Evolutionary conservation across 2,113 vertebrate genomes (phyloP).

Genomic region (Natator depressus): DNA sequence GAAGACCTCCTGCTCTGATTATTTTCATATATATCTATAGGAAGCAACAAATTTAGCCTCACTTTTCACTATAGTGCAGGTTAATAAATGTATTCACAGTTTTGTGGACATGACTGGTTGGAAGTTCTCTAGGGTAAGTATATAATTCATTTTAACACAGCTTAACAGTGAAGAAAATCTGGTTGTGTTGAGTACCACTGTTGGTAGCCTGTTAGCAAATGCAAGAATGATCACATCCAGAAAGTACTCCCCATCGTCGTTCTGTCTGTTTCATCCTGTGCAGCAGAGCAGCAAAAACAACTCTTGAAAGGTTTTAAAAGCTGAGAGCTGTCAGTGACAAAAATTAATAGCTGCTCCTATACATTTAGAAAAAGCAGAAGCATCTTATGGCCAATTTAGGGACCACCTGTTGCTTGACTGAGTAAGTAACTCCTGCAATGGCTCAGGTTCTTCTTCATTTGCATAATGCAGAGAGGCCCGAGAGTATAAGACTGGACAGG

Average conservation of each 20-base stretch:
- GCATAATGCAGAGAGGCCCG: background rate
- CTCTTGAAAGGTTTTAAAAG: background rate
- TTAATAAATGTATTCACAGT: background rate
- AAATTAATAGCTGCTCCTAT: background rate
- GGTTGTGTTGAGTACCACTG: background rate
- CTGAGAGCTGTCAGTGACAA: background rate
- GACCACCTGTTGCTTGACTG: background rate
- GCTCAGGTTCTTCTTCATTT: background rate
- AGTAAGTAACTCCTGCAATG: background rate
- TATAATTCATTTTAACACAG: background rate
- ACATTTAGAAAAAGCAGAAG: background rate
- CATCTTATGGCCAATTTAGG: background rate
- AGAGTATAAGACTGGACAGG: background rate
- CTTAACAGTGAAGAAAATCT: background rate
- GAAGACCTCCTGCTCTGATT: background rate
- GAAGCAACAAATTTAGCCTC: background rate
- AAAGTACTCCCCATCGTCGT: background rate
- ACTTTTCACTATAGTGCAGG: background rate
- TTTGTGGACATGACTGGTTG: background rate
- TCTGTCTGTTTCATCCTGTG: background rate
- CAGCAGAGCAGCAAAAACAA: background rate
- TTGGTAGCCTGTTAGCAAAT: background rate
- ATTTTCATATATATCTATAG: background rate
- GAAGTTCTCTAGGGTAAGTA: background rate
- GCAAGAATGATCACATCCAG: background rate